A percentile compares a stretch with the other conserved stretches of the same genome.
Evolutionary conservation across 2,797 vertebrate species (phyloP).

Genomic region (Pangasius sanitwongsei): DNA sequence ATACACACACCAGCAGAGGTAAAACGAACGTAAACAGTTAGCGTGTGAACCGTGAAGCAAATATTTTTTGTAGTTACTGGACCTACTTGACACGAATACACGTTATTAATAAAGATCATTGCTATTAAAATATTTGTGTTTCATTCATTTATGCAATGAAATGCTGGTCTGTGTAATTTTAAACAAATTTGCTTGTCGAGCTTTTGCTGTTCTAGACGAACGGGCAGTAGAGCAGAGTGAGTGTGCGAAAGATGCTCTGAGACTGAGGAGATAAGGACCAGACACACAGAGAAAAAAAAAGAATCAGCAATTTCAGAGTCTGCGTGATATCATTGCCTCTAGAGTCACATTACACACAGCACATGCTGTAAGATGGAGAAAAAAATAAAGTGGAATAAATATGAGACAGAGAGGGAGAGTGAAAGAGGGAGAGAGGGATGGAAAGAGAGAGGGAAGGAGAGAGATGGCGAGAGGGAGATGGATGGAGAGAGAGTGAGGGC

Average conservation of each 20-base stretch:
- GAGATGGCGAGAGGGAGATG: background rate
- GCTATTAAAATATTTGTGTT: background rate
- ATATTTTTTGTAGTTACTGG: background rate
- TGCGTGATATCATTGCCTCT: slow-evolving; percentile 45
- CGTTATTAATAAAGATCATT: background rate
- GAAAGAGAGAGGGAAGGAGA: too few relatives aligned
- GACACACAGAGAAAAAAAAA: background rate
- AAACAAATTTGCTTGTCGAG: background rate
- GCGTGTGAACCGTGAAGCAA: background rate
- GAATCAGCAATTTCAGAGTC: slow-evolving; percentile 66
- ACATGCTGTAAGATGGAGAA: background rate
- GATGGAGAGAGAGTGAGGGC: background rate
- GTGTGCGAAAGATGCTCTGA: background rate
- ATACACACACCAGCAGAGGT: background rate
- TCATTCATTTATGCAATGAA: background rate
- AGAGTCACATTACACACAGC: slow-evolving; percentile 9
- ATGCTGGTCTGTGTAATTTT: too few relatives aligned
- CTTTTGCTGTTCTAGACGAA: slow-evolving; percentile 8
- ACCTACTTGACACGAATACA: background rate
- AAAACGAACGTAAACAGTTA: background rate
- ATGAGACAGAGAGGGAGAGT: background rate
- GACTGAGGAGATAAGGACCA: background rate
- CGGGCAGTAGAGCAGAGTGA: background rate
- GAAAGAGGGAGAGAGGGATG: too few relatives aligned
- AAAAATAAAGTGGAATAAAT: background rate